These are phyloP conservation scores for Eristalinus sepulchralis DNA, from an alignment of 2,888 invertebrate species.

Conservation along the genomic window DNA sequence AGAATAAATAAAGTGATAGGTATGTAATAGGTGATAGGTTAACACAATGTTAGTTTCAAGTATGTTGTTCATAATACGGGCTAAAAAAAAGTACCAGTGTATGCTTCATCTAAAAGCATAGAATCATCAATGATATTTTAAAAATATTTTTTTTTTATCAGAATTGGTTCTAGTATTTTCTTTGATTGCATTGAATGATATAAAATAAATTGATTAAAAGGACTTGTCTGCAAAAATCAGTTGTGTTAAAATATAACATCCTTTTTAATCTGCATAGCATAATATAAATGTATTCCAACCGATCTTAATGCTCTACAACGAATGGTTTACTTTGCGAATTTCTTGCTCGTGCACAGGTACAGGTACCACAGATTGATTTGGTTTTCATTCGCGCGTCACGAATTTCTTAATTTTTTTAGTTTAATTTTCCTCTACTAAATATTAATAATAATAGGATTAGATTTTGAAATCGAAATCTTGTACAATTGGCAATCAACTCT, in stretches of 20 bases:
- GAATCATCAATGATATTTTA: no score
- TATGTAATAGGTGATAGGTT: no score
- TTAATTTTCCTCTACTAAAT: constrained; percentile 23
- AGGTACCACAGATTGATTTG: constrained; percentile 78
- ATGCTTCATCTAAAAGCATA: no score
- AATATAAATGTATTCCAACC: background rate
- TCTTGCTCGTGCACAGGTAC: constrained; percentile 32
- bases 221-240: background rate
- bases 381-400: constrained; percentile 80
- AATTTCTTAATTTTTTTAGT: constrained; percentile 16
- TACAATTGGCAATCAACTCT: constrained; percentile 34
- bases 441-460: constrained; percentile 12
- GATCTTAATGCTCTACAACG: background rate
- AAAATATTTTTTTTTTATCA: no score
- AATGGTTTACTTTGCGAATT: background rate
- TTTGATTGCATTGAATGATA: no score
- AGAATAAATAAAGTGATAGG: no score
- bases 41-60: no score
- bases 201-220: background rate
- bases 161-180: no score
- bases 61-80: no score
- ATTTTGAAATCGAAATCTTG: constrained; percentile 12
- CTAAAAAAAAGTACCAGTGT: no score
- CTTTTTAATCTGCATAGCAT: background rate
- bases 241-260: background rate